Conservation (phyloP, 2,797 vertebrate genomes). For the Florisuga fusca region DNA sequence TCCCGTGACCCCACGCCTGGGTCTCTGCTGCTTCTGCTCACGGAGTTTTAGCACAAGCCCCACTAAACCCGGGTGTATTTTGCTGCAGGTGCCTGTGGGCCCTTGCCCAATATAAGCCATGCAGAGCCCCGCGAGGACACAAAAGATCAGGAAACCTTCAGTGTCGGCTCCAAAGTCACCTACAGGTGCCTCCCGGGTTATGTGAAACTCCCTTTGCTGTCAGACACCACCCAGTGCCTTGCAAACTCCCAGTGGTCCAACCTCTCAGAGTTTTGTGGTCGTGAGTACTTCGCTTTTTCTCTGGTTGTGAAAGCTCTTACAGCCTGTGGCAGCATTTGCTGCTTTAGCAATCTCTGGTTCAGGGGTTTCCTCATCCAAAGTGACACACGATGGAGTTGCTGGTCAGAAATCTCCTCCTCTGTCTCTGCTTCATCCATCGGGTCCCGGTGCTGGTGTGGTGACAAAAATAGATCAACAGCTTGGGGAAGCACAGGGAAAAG, state of each 20-base stretch:
- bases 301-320: no score
- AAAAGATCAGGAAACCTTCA: not conserved
- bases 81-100: not conserved
- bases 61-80: rapidly evolving
- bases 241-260: conserved; percentile 4
- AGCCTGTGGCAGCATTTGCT: rapidly evolving
- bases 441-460: rapidly evolving
- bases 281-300: not conserved
- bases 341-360: not conserved
- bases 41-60: rapidly evolving
- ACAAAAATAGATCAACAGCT: rapidly evolving
- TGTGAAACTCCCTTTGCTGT: not conserved
- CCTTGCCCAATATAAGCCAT: not conserved
- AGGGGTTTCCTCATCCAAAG: not conserved
- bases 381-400: rapidly evolving
- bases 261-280: not conserved
- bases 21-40: rapidly evolving
- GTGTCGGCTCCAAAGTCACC: not conserved
- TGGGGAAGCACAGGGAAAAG: not conserved
- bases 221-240: not conserved
- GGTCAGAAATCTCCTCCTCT: rapidly evolving
- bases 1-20: rapidly evolving
- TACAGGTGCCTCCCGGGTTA: not conserved
- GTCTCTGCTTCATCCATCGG: not conserved
- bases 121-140: not conserved